A percentile compares a stretch with the other conserved stretches of the same genome.
Evolutionary conservation across 2,113 vertebrate genomes (phyloP).

Genomic region (Ceyx melanurus): DNA sequence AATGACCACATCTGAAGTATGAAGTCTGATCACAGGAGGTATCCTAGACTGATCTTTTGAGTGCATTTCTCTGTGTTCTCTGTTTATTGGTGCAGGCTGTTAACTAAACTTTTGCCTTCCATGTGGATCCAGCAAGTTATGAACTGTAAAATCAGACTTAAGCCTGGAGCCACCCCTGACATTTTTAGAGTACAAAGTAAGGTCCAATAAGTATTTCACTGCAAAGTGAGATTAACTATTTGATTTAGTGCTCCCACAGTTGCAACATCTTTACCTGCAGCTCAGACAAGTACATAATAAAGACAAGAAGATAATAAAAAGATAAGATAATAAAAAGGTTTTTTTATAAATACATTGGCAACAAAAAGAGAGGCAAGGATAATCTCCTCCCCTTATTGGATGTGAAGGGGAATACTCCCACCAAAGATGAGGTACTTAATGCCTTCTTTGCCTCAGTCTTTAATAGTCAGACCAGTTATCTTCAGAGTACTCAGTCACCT

Average conservation of each 20-base stretch:
- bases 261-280: slow-evolving; percentile 59
- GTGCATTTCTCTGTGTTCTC: neutral
- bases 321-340: too few relatives aligned
- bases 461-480: too few relatives aligned
- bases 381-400: too few relatives aligned
- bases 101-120: neutral
- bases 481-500: too few relatives aligned
- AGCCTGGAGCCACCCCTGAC: neutral
- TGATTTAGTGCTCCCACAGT: slow-evolving; percentile 48
- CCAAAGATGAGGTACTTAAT: too few relatives aligned
- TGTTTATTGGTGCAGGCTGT: neutral
- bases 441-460: too few relatives aligned
- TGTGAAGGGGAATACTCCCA: too few relatives aligned
- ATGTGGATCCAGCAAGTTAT: neutral
- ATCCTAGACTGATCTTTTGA: neutral
- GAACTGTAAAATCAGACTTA: neutral
- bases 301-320: too few relatives aligned
- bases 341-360: too few relatives aligned
- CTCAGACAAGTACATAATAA: slow-evolving; percentile 60
- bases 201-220: slow-evolving; percentile 13
- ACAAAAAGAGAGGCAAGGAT: too few relatives aligned
- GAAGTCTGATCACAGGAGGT: neutral
- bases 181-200: slow-evolving; percentile 47
- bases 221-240: slow-evolving; percentile 45
- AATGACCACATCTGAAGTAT: neutral